Evolutionary conservation across 35 echinoderm and acorn worm genomes (phyloP), one percentile per base, ranked within the genome.

Genomic region (Amphiura filiformis): DNA sequence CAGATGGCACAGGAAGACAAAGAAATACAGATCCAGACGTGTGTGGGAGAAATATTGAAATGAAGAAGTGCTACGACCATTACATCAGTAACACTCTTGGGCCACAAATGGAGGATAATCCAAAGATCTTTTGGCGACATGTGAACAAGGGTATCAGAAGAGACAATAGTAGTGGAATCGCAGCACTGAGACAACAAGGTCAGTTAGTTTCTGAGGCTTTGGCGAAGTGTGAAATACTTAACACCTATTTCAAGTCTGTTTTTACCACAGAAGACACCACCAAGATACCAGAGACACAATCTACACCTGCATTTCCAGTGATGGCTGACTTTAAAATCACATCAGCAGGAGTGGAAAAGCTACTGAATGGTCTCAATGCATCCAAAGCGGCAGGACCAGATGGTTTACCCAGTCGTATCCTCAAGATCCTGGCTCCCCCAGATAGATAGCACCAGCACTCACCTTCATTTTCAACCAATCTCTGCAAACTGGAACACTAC

Each of bases 381-480:
- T 86, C 37, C 13, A 91, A 91, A 80, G 34, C 80, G 33, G 38
- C 82, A 79, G 89, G 89, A 56, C 83, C 89, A 32, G 83, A 91
- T 86, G 47, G 76, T 26, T 2, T 91, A 79, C 89, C 56, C n/a
- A 86, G 40, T 39, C 83, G 84, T 32, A 39, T 91, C 39, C 83
- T 91, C 5, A 86, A 86, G 34, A 39, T 64, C 37, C 47, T 83
- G 9, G 44, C 82, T 23, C 37, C 7, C 13, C 56, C n/a, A n/a
- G n/a, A n/a, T n/a, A 86, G 61, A 76, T 91, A 56, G 64, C 89
- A 22, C 89, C 81, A 32, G 28, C 49, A 14, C 70, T 89, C 20
- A 78, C 87, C 0, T 39, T 79, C 57, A 44, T 89, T 56, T 90
- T 87, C 38, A 87, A 86, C 22, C 56, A n/a, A 64, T 79, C 82